phyloP scores from a whole-genome alignment of 2,888 invertebrate genomes.

The Coenonympha glycerion region DNA sequence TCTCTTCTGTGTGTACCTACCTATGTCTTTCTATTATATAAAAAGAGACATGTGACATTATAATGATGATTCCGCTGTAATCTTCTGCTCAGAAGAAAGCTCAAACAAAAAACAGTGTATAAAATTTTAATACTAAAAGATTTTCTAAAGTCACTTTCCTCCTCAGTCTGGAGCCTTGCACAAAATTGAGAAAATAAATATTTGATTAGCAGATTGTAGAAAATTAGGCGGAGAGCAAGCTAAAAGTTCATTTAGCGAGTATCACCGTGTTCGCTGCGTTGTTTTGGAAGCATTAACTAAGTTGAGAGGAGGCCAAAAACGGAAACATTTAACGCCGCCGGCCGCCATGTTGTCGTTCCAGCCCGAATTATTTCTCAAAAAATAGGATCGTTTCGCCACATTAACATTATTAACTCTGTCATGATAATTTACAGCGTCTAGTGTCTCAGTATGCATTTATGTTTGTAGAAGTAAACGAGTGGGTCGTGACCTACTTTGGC shows the following conservation, averaged over 20 bases:
- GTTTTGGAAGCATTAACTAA: constrained; percentile 72
- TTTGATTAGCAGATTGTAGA: constrained; percentile 27
- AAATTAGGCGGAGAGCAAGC: constrained; percentile 29
- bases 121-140: background rate
- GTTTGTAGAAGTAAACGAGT: constrained; percentile 9
- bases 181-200: constrained; percentile 24
- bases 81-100: too few relatives aligned
- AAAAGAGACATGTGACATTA: too few relatives aligned
- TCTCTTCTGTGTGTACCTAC: too few relatives aligned
- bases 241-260: constrained; percentile 32
- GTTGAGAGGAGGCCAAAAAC: constrained; percentile 71
- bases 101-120: background rate
- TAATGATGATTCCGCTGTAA: too few relatives aligned
- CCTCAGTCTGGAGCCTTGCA: constrained; percentile 8
- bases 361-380: constrained; percentile 20
- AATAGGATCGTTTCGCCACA: constrained; percentile 20
- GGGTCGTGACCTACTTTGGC: constrained; percentile 9
- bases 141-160: constrained; percentile 10
- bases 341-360: constrained; percentile 51
- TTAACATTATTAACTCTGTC: constrained; percentile 21
- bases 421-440: constrained; percentile 12
- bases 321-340: constrained; percentile 58
- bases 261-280: constrained; percentile 51
- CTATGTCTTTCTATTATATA: too few relatives aligned
- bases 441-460: constrained; percentile 5